These are phyloP conservation scores for Frieseomelitta varia DNA, from an alignment of 1,140 invertebrate species.

Conservation along the genomic window DNA sequence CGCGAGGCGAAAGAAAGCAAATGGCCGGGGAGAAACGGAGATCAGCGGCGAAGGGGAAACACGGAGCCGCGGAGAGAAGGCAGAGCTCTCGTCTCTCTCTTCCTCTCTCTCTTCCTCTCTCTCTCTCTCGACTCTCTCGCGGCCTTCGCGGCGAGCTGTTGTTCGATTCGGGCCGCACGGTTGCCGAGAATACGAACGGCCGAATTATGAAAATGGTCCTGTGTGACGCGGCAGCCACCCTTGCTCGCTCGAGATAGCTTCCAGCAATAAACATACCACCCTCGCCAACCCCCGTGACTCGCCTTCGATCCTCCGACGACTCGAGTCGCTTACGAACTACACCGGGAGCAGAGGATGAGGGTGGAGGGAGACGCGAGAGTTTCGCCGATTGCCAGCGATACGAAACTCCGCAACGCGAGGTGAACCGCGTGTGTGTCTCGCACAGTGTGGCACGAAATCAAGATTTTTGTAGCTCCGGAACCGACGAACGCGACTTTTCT, in stretches of 20 bases:
- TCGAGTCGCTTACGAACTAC: conserved; percentile 56
- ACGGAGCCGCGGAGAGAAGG: conserved; percentile 33
- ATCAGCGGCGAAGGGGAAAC: conserved; percentile 27
- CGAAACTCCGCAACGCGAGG: background rate
- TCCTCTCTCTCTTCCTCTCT: no score
- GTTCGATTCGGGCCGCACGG: conserved; percentile 80
- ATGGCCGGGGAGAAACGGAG: conserved; percentile 27
- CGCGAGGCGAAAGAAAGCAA: conserved; percentile 38
- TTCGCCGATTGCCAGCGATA: conserved; percentile 34
- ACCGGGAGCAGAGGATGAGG: conserved; percentile 4
- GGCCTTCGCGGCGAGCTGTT: conserved; percentile 71
- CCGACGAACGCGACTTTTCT: no score
- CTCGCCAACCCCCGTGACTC: conserved; percentile 42
- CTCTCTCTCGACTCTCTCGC: conserved; percentile 52
- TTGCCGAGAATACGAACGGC: conserved; percentile 83
- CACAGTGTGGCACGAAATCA: no score
- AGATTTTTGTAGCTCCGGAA: no score
- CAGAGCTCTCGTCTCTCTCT: conserved; percentile 29
- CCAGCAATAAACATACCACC: conserved; percentile 80
- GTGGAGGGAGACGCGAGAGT: conserved; percentile 27
- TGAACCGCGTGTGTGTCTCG: no score
- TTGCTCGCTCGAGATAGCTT: conserved; percentile 79
- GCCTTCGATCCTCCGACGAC: conserved; percentile 44
- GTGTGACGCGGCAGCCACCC: conserved; percentile 80
- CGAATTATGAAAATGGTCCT: conserved; percentile 84